Evolutionary conservation across 2,113 vertebrate genomes (phyloP), one percentile per base, ranked within the genome.

Genomic region (Gymnarchus niloticus): DNA sequence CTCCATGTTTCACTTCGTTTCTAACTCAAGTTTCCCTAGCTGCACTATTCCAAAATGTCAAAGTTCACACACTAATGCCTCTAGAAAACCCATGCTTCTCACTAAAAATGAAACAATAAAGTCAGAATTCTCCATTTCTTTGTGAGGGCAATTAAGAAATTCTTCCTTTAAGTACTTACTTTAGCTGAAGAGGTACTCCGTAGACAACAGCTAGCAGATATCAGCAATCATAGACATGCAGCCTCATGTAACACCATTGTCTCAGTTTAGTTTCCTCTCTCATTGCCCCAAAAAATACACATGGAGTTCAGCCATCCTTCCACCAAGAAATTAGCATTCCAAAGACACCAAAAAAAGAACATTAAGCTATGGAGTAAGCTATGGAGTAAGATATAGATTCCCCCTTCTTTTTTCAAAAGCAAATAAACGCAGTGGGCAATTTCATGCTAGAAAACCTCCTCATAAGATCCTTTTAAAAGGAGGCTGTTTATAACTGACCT

Each of bases 1-100:
- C 54, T 44, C 44, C 23, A n/a, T 85, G 54, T 81, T 59, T 57
- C 52, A 49, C 81, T 85, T 85, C 61, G 83, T 83, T 65, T 49
- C 23, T 17, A n/a, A 86, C 19, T 25, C 52, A 61, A 28, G 84
- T 25, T 48, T 77, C 37, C 52, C n/a, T 48, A 69, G 83, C 82
- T 44, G 81, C 65, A 54, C 46, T 37, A 7, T 10, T 84, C 57
- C n/a, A 23, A 85, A 28, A 54, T 12, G 81, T 12, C 54, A 56
- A 44, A 56, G 81, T 57, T 56, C 81, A 83, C 37, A 52, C 12
- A 21, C 81, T 56, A 17, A 56, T 10, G n/a, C 51, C 12, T 37
- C 28, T 69, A 69, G 61, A 6, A 69, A 69, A 69, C 28, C 17
- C 65, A 41, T 41, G 65, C n/a, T n/a, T n/a, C n/a, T n/a, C n/a